Percentiles rank a stretch among this genome's conserved stretches.
Conservation (phyloP, 2,113 vertebrate genomes). For the Chrysochloris asiatica region DNA sequence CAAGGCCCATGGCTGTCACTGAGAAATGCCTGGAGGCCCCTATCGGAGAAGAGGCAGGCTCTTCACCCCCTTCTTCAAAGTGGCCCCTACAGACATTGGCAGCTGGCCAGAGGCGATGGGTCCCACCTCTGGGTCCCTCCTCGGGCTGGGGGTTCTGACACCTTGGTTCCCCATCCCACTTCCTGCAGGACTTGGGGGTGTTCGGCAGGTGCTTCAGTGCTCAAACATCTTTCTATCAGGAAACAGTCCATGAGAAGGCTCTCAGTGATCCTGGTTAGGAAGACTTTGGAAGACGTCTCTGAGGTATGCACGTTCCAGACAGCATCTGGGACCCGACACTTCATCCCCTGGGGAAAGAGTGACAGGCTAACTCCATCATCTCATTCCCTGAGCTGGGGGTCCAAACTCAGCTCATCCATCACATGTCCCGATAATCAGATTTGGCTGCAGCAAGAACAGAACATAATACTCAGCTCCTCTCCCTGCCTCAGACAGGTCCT, state of each 20-base stretch:
- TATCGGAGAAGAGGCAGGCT: slow-evolving; percentile 17
- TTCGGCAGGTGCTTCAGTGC: not conserved
- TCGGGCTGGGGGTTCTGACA: not conserved
- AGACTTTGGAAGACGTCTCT: slow-evolving; percentile 34
- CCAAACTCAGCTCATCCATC: slow-evolving; percentile 50
- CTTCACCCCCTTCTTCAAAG: not conserved
- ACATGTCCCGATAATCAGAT: slow-evolving; percentile 35
- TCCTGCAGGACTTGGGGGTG: not conserved
- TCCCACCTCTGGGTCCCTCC: not conserved
- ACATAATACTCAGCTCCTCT: not conserved
- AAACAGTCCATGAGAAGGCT: not conserved
- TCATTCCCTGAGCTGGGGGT: slow-evolving; percentile 21
- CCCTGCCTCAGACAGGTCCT: not conserved
- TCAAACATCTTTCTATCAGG: not conserved
- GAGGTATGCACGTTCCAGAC: not conserved
- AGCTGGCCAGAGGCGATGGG: not conserved
- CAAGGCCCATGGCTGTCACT: slow-evolving; percentile 66
- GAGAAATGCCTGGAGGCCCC: slow-evolving; percentile 62
- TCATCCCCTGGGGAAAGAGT: slow-evolving; percentile 23
- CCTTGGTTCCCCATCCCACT: not conserved
- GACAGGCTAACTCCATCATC: slow-evolving; percentile 62
- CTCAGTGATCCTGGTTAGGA: slow-evolving; percentile 5
- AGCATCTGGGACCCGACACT: not conserved
- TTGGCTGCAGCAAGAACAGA: slow-evolving; percentile 52
- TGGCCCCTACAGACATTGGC: not conserved